These are phyloP conservation scores for Notechis scutatus DNA, from an alignment of 2,113 vertebrate species.

Conservation along the genomic window DNA sequence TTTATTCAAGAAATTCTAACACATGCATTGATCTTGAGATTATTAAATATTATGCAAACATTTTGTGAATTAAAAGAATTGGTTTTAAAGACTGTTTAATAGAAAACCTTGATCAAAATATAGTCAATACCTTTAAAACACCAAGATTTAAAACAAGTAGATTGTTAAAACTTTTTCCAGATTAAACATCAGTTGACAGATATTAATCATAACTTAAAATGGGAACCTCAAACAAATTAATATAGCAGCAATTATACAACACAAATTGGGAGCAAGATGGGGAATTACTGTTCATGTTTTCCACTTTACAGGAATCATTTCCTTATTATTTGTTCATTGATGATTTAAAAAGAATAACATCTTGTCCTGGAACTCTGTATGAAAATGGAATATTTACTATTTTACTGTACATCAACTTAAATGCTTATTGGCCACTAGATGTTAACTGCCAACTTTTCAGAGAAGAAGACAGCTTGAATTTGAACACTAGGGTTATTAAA, in stretches of 20 bases:
- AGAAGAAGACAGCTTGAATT: fast-evolving
- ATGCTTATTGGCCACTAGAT: background rate
- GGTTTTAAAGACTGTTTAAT: background rate
- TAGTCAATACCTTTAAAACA: background rate
- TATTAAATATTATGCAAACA: background rate
- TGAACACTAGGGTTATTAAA: background rate
- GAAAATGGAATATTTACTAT: background rate
- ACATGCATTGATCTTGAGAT: background rate
- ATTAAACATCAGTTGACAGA: background rate
- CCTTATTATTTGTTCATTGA: fast-evolving
- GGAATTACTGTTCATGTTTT: background rate
- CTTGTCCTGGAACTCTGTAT: background rate
- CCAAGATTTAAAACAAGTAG: background rate
- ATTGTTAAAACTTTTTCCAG: background rate
- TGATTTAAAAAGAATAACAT: fast-evolving
- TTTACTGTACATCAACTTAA: background rate
- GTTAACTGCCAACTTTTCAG: background rate
- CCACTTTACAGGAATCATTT: fast-evolving
- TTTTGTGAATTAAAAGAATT: background rate
- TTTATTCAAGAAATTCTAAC: background rate
- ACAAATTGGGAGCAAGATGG: background rate
- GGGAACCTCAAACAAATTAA: background rate
- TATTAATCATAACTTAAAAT: background rate
- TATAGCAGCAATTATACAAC: background rate
- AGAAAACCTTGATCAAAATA: background rate